Evolutionary conservation across 2,797 vertebrate species (phyloP).

Genomic region (Xiphophorus birchmanni): DNA sequence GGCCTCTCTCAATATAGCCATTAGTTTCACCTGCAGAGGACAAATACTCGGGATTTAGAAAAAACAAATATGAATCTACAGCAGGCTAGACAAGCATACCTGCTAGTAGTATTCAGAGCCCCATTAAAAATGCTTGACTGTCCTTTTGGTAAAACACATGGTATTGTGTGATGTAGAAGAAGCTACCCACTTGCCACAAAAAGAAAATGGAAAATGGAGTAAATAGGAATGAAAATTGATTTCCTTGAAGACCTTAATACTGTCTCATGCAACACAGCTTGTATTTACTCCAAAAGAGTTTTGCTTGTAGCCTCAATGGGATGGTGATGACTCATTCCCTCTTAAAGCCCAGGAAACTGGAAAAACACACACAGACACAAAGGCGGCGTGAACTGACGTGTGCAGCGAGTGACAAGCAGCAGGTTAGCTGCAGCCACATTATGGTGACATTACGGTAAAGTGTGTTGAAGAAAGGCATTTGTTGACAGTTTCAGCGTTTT

Average conservation of each 20-base stretch:
- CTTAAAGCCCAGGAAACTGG: slow-evolving; percentile 29
- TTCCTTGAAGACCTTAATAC: slow-evolving; percentile 2
- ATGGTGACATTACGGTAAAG: neutral
- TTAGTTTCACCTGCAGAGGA: neutral
- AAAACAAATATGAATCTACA: neutral
- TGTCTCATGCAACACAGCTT: slow-evolving; percentile 8
- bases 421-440: slow-evolving; percentile 22
- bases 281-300: slow-evolving; percentile 22
- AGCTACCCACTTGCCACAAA: neutral
- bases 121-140: neutral
- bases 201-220: slow-evolving; percentile 18
- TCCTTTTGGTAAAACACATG: neutral
- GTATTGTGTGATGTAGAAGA: neutral
- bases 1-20: neutral
- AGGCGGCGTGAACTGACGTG: slow-evolving; percentile 25
- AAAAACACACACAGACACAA: slow-evolving; percentile 36
- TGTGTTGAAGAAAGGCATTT: slow-evolving; percentile 10
- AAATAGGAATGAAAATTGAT: slow-evolving; percentile 9
- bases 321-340: slow-evolving; percentile 66
- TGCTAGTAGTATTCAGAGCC: neutral
- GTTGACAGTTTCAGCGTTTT: slow-evolving; percentile 9
- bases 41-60: neutral
- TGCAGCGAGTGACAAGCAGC: slow-evolving; percentile 57
- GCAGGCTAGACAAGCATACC: neutral
- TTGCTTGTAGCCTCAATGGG: slow-evolving; percentile 42